Evolutionary conservation across 1,140 invertebrate genomes (phyloP).

Genomic region (Dinoponera quadriceps): DNA sequence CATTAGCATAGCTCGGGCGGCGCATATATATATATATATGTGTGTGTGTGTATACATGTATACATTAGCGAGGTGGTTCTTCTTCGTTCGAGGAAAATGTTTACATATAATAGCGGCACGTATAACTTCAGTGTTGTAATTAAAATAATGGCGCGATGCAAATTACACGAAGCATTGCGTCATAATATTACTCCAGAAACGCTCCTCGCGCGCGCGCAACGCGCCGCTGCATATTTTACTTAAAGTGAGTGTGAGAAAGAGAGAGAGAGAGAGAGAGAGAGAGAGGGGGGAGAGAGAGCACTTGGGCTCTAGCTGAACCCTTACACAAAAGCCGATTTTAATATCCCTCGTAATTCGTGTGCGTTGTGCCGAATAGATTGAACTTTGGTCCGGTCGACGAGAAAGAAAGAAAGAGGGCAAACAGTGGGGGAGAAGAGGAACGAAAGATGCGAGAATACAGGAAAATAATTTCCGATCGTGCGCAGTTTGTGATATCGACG

Average conservation of each 20-base stretch:
- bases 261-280: no score
- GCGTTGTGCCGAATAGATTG: slow-evolving; percentile 13
- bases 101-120: slow-evolving; percentile 49
- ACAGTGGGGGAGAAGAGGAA: no score
- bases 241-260: background rate
- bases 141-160: slow-evolving; percentile 52
- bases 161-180: slow-evolving; percentile 50
- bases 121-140: slow-evolving; percentile 50
- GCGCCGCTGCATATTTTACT: slow-evolving; percentile 52
- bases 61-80: slow-evolving; percentile 32
- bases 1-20: slow-evolving; percentile 47
- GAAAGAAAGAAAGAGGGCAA: no score
- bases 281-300: no score
- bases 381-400: slow-evolving; percentile 3
- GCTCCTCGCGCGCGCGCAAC: slow-evolving; percentile 2
- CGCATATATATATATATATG: background rate
- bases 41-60: background rate
- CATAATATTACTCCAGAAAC: slow-evolving; percentile 38
- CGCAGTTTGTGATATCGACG: slow-evolving; percentile 37
- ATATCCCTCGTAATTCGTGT: slow-evolving; percentile 30
- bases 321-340: slow-evolving; percentile 47
- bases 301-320: background rate
- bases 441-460: slow-evolving; percentile 31
- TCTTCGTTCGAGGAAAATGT: slow-evolving; percentile 50
- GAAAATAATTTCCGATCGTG: slow-evolving; percentile 45